These are phyloP conservation scores for Neotragus pygmaeus DNA, from an alignment of 2,113 vertebrate species.

Conservation along the genomic window DNA sequence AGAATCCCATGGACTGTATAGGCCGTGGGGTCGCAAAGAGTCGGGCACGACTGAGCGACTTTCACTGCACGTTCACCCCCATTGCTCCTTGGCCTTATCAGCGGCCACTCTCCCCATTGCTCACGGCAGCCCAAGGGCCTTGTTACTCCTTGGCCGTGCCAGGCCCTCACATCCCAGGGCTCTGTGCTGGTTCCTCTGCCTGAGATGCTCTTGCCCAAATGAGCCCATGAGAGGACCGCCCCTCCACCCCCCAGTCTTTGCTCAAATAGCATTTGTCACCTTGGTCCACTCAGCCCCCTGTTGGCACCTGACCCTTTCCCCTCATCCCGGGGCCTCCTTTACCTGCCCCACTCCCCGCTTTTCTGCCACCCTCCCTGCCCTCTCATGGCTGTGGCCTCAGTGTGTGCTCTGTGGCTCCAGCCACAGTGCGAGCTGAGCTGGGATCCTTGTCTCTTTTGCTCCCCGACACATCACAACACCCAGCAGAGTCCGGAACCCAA, in stretches of 20 bases:
- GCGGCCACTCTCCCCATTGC: accelerated
- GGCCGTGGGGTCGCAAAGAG: accelerated
- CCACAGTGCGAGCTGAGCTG: accelerated
- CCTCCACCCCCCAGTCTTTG: accelerated
- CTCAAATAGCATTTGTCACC: not conserved
- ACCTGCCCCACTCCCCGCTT: accelerated
- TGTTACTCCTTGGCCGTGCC: accelerated
- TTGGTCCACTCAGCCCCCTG: not conserved
- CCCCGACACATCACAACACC: accelerated
- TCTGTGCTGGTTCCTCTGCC: too few relatives aligned
- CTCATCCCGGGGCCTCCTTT: too few relatives aligned
- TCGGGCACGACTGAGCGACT: accelerated
- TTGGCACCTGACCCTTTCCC: not conserved
- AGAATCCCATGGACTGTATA: not conserved
- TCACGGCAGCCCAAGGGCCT: not conserved
- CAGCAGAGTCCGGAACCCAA: not conserved
- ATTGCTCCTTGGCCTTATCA: not conserved
- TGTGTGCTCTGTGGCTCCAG: too few relatives aligned
- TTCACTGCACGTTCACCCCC: not conserved
- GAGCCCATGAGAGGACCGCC: not conserved
- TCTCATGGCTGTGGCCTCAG: accelerated
- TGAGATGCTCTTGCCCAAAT: not conserved
- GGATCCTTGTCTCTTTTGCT: not conserved
- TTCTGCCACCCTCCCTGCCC: not conserved
- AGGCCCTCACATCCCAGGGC: too few relatives aligned